These are phyloP conservation scores for Caenorhabditis panamensis DNA, from an alignment of 2,888 invertebrate species.

Conservation along the genomic window DNA sequence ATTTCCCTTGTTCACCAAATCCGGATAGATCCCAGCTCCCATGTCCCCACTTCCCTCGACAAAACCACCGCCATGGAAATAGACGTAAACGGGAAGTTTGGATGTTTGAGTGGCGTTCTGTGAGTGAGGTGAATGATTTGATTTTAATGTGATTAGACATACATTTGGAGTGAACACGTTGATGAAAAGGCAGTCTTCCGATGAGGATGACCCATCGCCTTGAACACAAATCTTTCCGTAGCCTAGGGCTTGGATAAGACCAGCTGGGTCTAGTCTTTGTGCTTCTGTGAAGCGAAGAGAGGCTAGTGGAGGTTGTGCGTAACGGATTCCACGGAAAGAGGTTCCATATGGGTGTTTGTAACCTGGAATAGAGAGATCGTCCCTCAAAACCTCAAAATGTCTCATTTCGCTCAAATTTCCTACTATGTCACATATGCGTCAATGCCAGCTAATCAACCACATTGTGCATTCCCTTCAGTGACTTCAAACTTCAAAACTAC, in stretches of 20 bases:
- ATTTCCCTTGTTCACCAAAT: conserved; percentile 60
- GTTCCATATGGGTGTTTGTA: conserved; percentile 59
- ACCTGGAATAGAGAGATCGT: conserved; percentile 51
- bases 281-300: conserved; percentile 57
- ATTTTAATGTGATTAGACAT: conserved; percentile 10
- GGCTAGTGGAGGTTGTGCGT: conserved; percentile 57
- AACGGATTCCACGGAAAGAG: conserved; percentile 64
- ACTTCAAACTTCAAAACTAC: neutral
- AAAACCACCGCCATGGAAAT: conserved; percentile 67
- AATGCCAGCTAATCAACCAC: too few relatives aligned
- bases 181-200: conserved; percentile 64
- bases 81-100: conserved; percentile 62
- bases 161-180: conserved; percentile 63
- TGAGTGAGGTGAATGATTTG: neutral
- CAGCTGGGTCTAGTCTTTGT: conserved; percentile 48
- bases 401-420: neutral
- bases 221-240: conserved; percentile 58
- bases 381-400: neutral
- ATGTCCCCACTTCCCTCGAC: conserved; percentile 59
- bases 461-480: too few relatives aligned
- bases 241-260: conserved; percentile 46
- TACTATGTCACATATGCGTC: too few relatives aligned
- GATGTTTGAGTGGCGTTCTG: conserved; percentile 54
- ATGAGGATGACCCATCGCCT: conserved; percentile 31
- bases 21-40: conserved; percentile 61